phyloP scores from a whole-genome alignment of 2,888 invertebrate species.

The Pimpla rufipes region DNA sequence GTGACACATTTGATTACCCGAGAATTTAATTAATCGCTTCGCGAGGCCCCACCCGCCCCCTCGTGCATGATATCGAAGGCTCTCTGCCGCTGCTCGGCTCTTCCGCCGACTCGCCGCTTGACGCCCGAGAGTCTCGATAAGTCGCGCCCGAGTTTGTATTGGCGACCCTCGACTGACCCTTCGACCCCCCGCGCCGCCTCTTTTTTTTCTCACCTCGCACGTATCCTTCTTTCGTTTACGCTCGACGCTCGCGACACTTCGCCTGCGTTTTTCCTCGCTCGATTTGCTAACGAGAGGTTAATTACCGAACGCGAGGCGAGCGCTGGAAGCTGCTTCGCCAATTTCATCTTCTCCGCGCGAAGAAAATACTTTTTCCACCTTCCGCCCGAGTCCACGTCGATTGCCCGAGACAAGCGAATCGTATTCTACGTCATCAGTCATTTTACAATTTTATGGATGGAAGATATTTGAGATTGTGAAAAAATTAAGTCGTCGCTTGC shows the following conservation, averaged over 20 bases:
- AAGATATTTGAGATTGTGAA: neutral
- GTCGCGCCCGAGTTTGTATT: constrained; percentile 80
- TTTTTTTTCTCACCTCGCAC: constrained; percentile 37
- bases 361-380: constrained; percentile 51
- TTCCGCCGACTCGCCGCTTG: constrained; percentile 47
- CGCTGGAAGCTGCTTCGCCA: constrained; percentile 73
- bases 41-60: constrained; percentile 73
- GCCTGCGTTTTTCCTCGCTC: constrained; percentile 61
- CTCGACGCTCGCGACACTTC: constrained; percentile 51
- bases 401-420: constrained; percentile 42
- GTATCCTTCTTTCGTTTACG: constrained; percentile 59
- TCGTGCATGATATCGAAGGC: constrained; percentile 58
- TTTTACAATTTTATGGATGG: neutral
- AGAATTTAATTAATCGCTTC: constrained; percentile 85
- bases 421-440: neutral
- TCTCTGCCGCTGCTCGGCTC: constrained; percentile 29
- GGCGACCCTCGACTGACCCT: constrained; percentile 73
- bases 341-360: constrained; percentile 49
- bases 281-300: constrained; percentile 79
- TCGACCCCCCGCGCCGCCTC: constrained; percentile 36
- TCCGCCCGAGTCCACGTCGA: constrained; percentile 43
- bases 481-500: neutral
- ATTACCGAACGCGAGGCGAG: constrained; percentile 78
- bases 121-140: constrained; percentile 77
- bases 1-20: constrained; percentile 85